Evolutionary conservation across 2,797 vertebrate species (phyloP).

Genomic region (Syngnathus acus): DNA sequence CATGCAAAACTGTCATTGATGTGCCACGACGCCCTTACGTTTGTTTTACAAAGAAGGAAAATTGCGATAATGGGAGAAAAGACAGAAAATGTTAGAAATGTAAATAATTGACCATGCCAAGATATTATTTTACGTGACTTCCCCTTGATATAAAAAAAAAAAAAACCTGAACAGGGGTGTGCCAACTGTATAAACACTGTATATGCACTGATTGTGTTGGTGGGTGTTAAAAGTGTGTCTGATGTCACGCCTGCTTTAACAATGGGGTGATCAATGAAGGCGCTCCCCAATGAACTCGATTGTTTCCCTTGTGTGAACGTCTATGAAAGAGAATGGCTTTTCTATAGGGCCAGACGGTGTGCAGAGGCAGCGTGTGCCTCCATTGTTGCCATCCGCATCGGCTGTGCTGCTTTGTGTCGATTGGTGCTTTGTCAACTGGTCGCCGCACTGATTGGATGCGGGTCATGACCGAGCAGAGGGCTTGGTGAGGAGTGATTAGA

Average conservation of each 20-base stretch:
- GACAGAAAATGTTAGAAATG: no score
- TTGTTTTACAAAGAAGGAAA: no score
- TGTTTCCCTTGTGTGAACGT: constrained; percentile 24
- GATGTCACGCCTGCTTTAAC: constrained; percentile 23
- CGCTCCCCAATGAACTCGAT: constrained; percentile 14
- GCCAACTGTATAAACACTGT: neutral
- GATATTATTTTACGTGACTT: no score
- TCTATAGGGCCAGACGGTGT: constrained; percentile 31
- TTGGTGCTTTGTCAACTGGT: constrained; percentile 52
- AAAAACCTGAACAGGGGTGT: neutral
- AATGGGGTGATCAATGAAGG: constrained; percentile 24
- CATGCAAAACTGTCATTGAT: no score
- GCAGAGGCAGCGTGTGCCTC: constrained; percentile 54
- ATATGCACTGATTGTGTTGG: neutral
- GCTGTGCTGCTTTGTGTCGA: constrained; percentile 35
- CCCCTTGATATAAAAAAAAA: neutral
- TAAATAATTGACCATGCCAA: no score
- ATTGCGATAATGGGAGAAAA: no score
- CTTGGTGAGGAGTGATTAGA: constrained; percentile 30
- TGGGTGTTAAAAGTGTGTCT: constrained; percentile 16
- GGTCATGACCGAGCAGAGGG: constrained; percentile 63
- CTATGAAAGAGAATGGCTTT: constrained; percentile 27
- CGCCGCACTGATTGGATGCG: constrained; percentile 45
- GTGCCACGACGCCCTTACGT: no score
- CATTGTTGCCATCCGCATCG: constrained; percentile 50